A percentile compares a stretch with the other conserved stretches of the same genome.
Conservation (phyloP, 2,888 invertebrate genomes). For the Timema cristinae region DNA sequence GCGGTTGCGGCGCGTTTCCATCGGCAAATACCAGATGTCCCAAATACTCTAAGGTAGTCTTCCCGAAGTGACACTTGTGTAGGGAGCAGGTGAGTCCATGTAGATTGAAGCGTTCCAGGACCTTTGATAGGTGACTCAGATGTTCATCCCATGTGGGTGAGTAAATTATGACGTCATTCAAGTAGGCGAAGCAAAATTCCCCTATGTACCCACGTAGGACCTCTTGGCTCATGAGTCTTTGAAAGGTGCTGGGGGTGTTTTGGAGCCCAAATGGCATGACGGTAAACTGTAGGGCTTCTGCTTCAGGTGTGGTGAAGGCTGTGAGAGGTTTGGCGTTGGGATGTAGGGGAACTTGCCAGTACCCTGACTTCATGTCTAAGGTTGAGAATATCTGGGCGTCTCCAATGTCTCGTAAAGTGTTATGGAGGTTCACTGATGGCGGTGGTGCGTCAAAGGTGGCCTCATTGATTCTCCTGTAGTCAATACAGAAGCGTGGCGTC, state of each 20-base stretch:
- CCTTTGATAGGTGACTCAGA: neutral
- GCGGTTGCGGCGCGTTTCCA: too few relatives aligned
- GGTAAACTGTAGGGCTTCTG: neutral
- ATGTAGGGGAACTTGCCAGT: neutral
- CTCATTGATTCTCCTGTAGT: too few relatives aligned
- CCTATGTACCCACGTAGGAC: neutral
- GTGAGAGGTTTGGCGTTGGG: neutral
- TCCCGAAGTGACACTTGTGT: neutral
- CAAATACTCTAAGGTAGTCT: neutral
- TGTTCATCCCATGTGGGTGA: neutral
- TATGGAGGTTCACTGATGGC: too few relatives aligned
- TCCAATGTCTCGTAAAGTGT: too few relatives aligned
- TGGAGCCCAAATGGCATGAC: constrained; percentile 31
- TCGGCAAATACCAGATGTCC: too few relatives aligned
- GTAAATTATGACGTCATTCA: neutral
- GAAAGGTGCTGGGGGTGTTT: neutral
- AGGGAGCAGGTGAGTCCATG: neutral
- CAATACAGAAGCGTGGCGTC: too few relatives aligned
- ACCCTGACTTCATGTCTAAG: neutral
- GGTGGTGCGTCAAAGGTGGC: too few relatives aligned
- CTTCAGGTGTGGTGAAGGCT: neutral
- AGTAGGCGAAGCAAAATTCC: neutral
- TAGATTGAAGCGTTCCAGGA: neutral
- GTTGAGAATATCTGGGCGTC: too few relatives aligned
- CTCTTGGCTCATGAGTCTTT: neutral